Base-by-base conservation (phyloP, 2,888 invertebrate species). In the Gastracanthus pulcherrimus region DNA sequence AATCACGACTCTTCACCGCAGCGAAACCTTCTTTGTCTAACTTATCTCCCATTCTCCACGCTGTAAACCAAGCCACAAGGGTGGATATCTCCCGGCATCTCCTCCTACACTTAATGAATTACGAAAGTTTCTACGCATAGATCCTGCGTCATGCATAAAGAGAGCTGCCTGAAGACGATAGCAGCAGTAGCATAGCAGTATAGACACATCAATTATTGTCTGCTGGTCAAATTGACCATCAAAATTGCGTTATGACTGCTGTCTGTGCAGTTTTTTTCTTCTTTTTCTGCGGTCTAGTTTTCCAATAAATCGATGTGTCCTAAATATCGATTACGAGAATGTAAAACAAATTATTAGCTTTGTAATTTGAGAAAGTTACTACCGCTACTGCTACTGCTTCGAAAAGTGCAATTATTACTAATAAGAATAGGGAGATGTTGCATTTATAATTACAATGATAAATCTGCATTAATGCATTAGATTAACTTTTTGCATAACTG, bases 81-180 rank as follows among this genome's bases (percentile, higher is more conserved):
- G 70, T 77, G 62, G 48, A 77, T 77, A 23, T 70, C 41, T n/a
- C 16, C 16, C 34, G 45, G 31, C n/a, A 16, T n/a, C 29, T 23
- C 23, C 72, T n/a, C n/a, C n/a, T n/a, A n/a, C 66, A 77, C 55
- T 72, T 84, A 83, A 87, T 86, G 85, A 87, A 86, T 84, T 82
- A 85, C 82, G 67, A 85, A 86, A 86, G 84, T 87, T 86, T n/a
- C n/a, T 80, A 62, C 76, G 84, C 76, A 13, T n/a, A n/a, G n/a
- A n/a, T n/a, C n/a, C n/a, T n/a, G n/a, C n/a, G n/a, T n/a, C n/a
- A n/a, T n/a, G n/a, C n/a, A n/a, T n/a, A n/a, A n/a, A n/a, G n/a
- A n/a, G n/a, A n/a, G n/a, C n/a, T n/a, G n/a, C n/a, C n/a, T n/a
- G n/a, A n/a, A n/a, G n/a, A n/a, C n/a, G n/a, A n/a, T n/a, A n/a